These are phyloP conservation scores for Phoeniculus purpureus DNA, from an alignment of 2,797 vertebrate species.

Conservation along the genomic window DNA sequence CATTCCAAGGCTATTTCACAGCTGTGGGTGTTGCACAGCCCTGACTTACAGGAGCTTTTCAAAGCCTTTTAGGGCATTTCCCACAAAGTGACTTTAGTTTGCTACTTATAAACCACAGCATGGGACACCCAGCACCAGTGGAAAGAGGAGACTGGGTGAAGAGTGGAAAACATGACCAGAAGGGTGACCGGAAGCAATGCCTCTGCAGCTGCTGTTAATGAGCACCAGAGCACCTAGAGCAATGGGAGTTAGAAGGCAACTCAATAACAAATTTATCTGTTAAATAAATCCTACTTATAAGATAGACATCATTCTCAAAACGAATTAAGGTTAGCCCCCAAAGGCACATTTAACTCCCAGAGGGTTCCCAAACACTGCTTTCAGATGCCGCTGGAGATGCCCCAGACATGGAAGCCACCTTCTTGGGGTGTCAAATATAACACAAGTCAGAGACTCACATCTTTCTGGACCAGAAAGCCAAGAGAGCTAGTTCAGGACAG, in stretches of 20 bases:
- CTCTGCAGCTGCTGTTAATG: background rate
- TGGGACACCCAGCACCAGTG: background rate
- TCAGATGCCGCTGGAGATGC: background rate
- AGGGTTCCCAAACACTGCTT: background rate
- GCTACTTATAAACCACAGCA: background rate
- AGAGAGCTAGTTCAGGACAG: background rate
- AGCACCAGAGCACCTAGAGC: background rate
- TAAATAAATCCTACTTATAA: background rate
- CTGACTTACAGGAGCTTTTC: background rate
- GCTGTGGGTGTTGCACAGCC: background rate
- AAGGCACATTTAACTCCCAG: background rate
- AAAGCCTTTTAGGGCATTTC: background rate
- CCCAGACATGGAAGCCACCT: background rate
- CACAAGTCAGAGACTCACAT: background rate
- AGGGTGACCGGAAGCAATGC: background rate
- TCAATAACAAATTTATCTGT: background rate
- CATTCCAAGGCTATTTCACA: background rate
- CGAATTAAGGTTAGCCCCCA: background rate
- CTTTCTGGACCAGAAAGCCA: background rate
- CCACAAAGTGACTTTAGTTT: background rate
- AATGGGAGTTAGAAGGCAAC: background rate
- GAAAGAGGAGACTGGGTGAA: background rate
- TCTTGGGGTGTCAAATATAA: background rate
- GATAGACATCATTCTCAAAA: background rate
- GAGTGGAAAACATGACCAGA: background rate